Conservation (phyloP, 1,140 invertebrate genomes). For the Halictus rubicundus region DNA sequence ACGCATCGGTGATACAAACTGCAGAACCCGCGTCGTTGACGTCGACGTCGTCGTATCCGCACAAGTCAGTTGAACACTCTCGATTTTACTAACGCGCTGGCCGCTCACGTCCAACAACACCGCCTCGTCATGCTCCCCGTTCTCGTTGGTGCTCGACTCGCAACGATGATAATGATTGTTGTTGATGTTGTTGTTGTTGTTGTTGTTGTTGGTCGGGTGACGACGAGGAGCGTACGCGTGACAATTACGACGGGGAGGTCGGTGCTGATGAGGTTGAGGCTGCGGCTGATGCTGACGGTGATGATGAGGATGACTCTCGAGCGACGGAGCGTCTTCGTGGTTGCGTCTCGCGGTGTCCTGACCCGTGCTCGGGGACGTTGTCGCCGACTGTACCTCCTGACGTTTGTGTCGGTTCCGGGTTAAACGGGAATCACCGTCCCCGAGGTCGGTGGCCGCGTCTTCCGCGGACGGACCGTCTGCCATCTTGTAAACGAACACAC, state of each 20-base stretch:
- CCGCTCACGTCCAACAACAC: not conserved
- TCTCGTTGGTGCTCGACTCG: not conserved
- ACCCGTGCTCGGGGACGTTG: slow-evolving; percentile 35
- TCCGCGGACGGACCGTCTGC: slow-evolving; percentile 74
- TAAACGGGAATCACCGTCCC: slow-evolving; percentile 65
- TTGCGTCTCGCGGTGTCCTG: slow-evolving; percentile 46
- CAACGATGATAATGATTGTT: not conserved
- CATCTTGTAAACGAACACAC: slow-evolving; percentile 75
- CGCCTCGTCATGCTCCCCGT: not conserved
- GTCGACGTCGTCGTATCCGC: slow-evolving; percentile 6
- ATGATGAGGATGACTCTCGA: slow-evolving; percentile 35
- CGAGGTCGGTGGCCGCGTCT: slow-evolving; percentile 63
- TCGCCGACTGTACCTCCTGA: slow-evolving; percentile 41
- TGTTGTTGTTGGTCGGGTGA: not conserved
- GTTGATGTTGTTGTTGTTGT: not conserved
- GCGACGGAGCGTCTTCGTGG: slow-evolving; percentile 21
- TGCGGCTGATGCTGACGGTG: slow-evolving; percentile 40
- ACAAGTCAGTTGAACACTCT: slow-evolving; percentile 17
- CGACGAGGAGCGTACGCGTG: slow-evolving; percentile 17
- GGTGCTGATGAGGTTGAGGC: slow-evolving; percentile 28
- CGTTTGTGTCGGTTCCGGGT: slow-evolving; percentile 71
- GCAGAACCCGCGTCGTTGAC: slow-evolving; percentile 31
- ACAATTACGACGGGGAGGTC: slow-evolving; percentile 29
- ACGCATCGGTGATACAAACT: slow-evolving; percentile 29
- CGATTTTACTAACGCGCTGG: slow-evolving; percentile 33